These are phyloP conservation scores for Ganaspis brasiliensis DNA, from an alignment of 2,888 invertebrate genomes.

Conservation along the genomic window DNA sequence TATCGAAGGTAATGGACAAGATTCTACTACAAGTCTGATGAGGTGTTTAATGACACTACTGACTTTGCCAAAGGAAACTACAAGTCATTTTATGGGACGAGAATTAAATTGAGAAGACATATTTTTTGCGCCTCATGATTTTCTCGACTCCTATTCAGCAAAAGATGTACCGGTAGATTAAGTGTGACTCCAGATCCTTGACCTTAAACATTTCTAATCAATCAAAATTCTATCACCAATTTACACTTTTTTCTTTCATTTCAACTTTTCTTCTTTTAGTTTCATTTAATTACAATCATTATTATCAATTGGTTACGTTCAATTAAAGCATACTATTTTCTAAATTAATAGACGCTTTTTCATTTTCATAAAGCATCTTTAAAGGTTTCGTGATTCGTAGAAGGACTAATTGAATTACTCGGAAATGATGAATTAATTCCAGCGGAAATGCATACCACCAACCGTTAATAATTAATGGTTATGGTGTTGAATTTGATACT, in stretches of 20 bases:
- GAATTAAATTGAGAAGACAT: conserved; percentile 35
- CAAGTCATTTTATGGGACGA: conserved; percentile 32
- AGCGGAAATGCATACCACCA: not conserved
- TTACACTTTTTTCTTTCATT: not conserved
- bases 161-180: not conserved
- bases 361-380: not conserved
- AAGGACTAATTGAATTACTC: conserved; percentile 6
- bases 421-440: conserved; percentile 10
- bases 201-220: not conserved
- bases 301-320: not conserved
- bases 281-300: not conserved
- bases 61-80: conserved; percentile 2
- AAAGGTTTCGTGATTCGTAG: not conserved
- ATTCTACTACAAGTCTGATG: conserved; percentile 35
- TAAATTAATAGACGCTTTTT: not conserved
- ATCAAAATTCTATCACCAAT: not conserved
- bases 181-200: not conserved
- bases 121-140: conserved; percentile 8
- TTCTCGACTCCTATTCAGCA: not conserved
- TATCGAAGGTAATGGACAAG: conserved; percentile 39
- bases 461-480: not conserved
- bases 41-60: conserved; percentile 36
- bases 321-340: conserved; percentile 1
- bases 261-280: not conserved
- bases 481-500: conserved; percentile 20